Conservation (phyloP, 2,797 vertebrate species). For the Pangasius mekongensis region DNA sequence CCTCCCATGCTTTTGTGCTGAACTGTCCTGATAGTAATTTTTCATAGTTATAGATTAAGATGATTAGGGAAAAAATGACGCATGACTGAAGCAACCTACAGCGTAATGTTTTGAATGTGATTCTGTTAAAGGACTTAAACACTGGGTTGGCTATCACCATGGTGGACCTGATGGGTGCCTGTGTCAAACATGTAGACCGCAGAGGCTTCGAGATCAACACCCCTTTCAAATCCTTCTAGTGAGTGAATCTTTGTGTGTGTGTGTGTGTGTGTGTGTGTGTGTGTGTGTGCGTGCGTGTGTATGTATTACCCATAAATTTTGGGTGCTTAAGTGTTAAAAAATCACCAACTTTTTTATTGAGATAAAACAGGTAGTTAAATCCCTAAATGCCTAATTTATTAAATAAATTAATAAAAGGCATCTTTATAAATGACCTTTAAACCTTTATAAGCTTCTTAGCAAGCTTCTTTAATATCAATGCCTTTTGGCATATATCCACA, state of each 20-base stretch:
- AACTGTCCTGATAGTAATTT: not conserved
- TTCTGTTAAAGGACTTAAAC: slow-evolving; percentile 82
- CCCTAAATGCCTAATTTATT: not conserved
- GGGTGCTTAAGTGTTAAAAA: not conserved
- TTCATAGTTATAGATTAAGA: not conserved
- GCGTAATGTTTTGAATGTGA: not conserved
- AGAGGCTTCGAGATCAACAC: slow-evolving; percentile 93
- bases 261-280: not conserved
- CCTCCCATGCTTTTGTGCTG: not conserved
- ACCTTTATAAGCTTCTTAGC: slow-evolving; percentile 52
- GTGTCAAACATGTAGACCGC: slow-evolving; percentile 86
- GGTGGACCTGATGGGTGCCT: slow-evolving; percentile 89
- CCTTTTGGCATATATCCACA: slow-evolving; percentile 15
- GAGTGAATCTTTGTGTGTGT: slow-evolving; percentile 53
- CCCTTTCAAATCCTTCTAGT: slow-evolving; percentile 95
- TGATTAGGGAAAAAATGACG: no score
- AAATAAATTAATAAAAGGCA: slow-evolving; percentile 19
- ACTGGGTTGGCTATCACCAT: slow-evolving; percentile 85
- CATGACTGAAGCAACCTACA: not conserved
- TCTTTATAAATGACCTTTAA: slow-evolving; percentile 57
- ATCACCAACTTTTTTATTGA: slow-evolving; percentile 10
- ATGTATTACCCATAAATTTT: not conserved
- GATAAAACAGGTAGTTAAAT: slow-evolving; percentile 36
- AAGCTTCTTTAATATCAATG: slow-evolving; percentile 34
- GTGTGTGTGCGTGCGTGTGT: not conserved